Conservation (phyloP, 2,888 invertebrate genomes). For the Nomada flava region DNA sequence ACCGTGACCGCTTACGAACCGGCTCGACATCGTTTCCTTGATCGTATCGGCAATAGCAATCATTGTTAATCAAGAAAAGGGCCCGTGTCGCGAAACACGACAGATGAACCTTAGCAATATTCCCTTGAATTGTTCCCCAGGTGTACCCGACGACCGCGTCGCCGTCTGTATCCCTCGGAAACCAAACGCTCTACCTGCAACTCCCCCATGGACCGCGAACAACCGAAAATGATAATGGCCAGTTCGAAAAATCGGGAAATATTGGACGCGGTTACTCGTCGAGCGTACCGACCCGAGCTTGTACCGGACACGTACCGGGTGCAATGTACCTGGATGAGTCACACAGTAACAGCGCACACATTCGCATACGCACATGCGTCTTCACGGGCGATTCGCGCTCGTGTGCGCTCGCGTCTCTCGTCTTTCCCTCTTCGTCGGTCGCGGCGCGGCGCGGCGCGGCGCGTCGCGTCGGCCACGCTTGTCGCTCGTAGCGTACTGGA, state of each 20-base stretch:
- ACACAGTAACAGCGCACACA: slow-evolving; percentile 71
- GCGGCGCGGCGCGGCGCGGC: slow-evolving; percentile 25
- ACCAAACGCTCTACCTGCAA: not conserved
- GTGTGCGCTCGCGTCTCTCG: slow-evolving; percentile 29
- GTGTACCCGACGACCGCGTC: not conserved
- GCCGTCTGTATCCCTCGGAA: not conserved
- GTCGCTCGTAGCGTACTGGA: slow-evolving; percentile 15
- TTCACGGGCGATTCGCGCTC: slow-evolving; percentile 44
- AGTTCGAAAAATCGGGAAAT: slow-evolving; percentile 60
- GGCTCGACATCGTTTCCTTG: slow-evolving; percentile 5
- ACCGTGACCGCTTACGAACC: slow-evolving; percentile 2
- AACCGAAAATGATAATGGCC: not conserved
- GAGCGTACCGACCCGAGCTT: slow-evolving; percentile 56
- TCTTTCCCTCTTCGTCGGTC: slow-evolving; percentile 25
- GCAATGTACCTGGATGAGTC: slow-evolving; percentile 81
- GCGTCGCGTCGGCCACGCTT: slow-evolving; percentile 7
- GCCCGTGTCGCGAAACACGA: too few species aligned
- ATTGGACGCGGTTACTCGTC: slow-evolving; percentile 51
- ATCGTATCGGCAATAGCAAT: slow-evolving; percentile 4
- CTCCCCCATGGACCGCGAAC: too few species aligned
- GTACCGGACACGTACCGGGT: slow-evolving; percentile 77
- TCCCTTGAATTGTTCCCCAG: not conserved
- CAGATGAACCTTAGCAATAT: not conserved
- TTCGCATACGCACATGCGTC: slow-evolving; percentile 59
- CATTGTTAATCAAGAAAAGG: slow-evolving; percentile 11